Conservation (phyloP, 2,797 vertebrate species). For the Eutrigla gurnardus region DNA sequence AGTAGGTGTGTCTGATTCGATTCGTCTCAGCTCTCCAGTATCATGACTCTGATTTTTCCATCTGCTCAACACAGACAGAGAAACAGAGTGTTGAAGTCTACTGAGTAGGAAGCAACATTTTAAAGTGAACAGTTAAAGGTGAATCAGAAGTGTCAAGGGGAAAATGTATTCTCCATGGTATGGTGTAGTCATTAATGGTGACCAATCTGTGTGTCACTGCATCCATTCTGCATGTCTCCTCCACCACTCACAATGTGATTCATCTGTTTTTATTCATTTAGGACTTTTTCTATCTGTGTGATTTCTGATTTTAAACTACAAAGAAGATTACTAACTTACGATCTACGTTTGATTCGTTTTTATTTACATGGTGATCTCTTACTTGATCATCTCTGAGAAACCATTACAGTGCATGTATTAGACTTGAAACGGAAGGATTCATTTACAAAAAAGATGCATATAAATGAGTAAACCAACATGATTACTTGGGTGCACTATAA, state of each 20-base stretch:
- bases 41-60: conserved; percentile 54
- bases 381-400: background rate
- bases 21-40: conserved; percentile 30
- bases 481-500: too few species aligned
- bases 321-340: background rate
- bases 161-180: background rate
- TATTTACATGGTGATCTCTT: background rate
- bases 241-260: background rate
- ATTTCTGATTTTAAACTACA: background rate
- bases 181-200: conserved; percentile 21
- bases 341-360: background rate
- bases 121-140: conserved; percentile 20
- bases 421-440: background rate
- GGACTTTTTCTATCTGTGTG: background rate
- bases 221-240: conserved; percentile 11
- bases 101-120: conserved; percentile 6
- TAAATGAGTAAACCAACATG: too few species aligned
- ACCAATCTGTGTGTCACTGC: background rate
- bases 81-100: conserved; percentile 31
- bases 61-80: conserved; percentile 28
- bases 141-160: conserved; percentile 3
- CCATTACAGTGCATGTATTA: background rate
- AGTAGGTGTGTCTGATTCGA: conserved; percentile 27
- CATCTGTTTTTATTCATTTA: conserved; percentile 15
- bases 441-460: background rate